A percentile compares a stretch with the other conserved stretches of the same genome.
phyloP scores from a whole-genome alignment of 2,113 vertebrate genomes.

The Australoheros scitulus region DNA sequence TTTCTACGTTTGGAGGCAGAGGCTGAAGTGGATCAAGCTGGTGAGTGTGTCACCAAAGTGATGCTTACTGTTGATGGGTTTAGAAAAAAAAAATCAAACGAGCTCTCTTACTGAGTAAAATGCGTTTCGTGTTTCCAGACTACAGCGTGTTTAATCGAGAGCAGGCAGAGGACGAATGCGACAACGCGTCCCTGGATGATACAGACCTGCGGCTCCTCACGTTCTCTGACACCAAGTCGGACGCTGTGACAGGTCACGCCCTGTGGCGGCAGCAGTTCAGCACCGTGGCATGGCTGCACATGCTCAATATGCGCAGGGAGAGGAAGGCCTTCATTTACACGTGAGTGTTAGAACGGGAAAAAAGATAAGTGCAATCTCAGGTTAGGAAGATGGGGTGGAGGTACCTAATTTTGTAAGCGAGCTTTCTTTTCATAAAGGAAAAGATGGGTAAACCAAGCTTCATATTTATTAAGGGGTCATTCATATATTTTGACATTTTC shows the following conservation, averaged over 20 bases:
- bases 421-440: background rate
- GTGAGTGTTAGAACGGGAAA: constrained; percentile 55
- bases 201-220: constrained; percentile 89
- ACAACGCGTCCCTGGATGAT: constrained; percentile 82
- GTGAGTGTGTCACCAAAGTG: constrained; percentile 67
- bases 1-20: constrained; percentile 94
- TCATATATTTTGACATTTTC: too few relatives aligned
- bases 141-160: constrained; percentile 91
- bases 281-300: constrained; percentile 88
- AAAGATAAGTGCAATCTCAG: background rate
- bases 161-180: constrained; percentile 83
- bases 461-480: background rate
- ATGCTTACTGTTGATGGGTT: background rate
- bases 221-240: constrained; percentile 83
- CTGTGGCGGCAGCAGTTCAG: constrained; percentile 94
- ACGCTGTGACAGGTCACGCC: constrained; percentile 70
- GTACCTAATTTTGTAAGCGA: background rate
- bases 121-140: constrained; percentile 74
- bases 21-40: constrained; percentile 93
- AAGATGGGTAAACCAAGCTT: background rate
- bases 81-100: background rate
- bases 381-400: background rate
- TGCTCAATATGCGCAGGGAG: constrained; percentile 88
- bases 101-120: accelerated
- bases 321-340: constrained; percentile 85